Percentiles rank a stretch among this genome's conserved stretches.
Conservation (phyloP, 2,888 invertebrate species). For the Rhorus exstirpatorius region DNA sequence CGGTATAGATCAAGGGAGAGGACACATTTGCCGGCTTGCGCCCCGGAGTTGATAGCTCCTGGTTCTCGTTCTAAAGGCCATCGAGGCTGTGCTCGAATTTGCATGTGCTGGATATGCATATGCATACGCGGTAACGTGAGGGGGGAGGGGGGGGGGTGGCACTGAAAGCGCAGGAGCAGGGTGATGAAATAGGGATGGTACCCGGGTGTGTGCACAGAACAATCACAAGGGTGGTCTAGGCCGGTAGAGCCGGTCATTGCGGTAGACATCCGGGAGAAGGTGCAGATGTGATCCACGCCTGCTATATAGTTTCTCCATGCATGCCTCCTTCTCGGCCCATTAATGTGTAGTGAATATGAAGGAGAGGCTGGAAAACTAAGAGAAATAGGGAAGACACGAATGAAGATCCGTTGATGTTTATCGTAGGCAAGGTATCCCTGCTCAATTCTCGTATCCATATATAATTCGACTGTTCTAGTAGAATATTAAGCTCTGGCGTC, state of each 20-base stretch:
- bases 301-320: slow-evolving; percentile 7
- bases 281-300: slow-evolving; percentile 44
- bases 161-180: slow-evolving; percentile 28
- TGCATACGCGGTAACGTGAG: slow-evolving; percentile 55
- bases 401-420: not conserved
- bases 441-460: not conserved
- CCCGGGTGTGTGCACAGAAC: slow-evolving; percentile 47
- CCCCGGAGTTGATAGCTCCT: slow-evolving; percentile 40
- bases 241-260: slow-evolving; percentile 50
- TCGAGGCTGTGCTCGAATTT: slow-evolving; percentile 61
- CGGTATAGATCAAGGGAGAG: slow-evolving; percentile 51
- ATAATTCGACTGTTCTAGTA: not conserved
- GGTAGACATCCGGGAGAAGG: slow-evolving; percentile 23
- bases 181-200: slow-evolving; percentile 56
- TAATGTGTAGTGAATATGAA: slow-evolving; percentile 1
- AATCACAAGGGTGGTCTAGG: slow-evolving; percentile 53
- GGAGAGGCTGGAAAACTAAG: not conserved
- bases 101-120: slow-evolving; percentile 68
- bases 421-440: not conserved
- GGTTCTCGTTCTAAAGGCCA: slow-evolving; percentile 61
- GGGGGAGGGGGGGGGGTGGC: not conserved
- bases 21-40: slow-evolving; percentile 45
- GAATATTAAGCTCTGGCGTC: not conserved
- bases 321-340: not conserved
- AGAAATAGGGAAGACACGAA: not conserved